Base-by-base conservation (phyloP, 2,888 invertebrate genomes). In the Diplolepis rosae region DNA sequence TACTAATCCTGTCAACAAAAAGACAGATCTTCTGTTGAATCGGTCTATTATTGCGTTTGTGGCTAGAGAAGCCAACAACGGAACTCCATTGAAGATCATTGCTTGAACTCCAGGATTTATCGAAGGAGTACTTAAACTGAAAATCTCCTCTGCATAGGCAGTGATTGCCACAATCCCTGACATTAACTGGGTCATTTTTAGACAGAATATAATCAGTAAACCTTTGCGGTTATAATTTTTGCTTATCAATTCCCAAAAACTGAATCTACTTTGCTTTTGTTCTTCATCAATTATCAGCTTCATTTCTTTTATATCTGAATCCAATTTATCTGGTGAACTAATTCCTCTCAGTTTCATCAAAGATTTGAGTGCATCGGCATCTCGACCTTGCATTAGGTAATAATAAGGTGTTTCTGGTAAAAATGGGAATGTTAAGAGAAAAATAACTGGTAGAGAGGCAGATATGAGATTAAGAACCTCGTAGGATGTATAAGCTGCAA, bases 361-460 rank as follows among this genome's bases (percentile, higher is more conserved):
- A 0, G 92, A 91, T 48, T 87, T 81, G 69, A 91, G 90, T 0
- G 93, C 93, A 15, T 89, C 89, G 71, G 90, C 87, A 45, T 91
- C 90, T 7, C 88, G 87, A 30, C 90, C 88, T 13, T 90, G 90
- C 66, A 91, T 90, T 27, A 92, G 89, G 82, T 90, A 90, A 81
- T 90, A 92, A 79, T 93, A 91, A 0, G 94, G 94, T 1, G 93
- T 92, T 84, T 94, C 94, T 0, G 93, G 93, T 90, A 93, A 91
- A 45, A 91, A 90, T 56, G 91, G 89, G 83, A 93, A 91, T 0
- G 91, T 90, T 0, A 91, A 83, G 11, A 92, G 89, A 80, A 92
- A 91, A 1, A 92, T 79, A 32, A 92, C 88, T 0, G 92, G 91
- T 69, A 92, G 89, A 0, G 91, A 85, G 48, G 92, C 89, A 67